Percentiles rank a stretch among this genome's conserved stretches.
phyloP scores from a whole-genome alignment of 2,888 invertebrate species.

The Pelosia muscerda region DNA sequence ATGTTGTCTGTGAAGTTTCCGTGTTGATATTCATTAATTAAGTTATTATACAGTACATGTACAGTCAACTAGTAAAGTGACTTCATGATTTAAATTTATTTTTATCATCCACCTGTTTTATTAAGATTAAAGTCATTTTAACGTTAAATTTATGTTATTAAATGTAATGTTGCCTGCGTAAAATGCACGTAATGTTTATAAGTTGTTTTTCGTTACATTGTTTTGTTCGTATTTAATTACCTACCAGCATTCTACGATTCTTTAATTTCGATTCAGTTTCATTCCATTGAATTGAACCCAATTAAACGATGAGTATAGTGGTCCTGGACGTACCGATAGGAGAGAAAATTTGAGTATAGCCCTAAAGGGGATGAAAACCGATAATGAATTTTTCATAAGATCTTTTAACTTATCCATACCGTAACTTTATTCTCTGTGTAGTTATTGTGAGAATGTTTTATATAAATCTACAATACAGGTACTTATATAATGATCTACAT shows the following conservation, averaged over 20 bases:
- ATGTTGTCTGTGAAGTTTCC: constrained; percentile 9
- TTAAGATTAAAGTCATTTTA: too few species aligned
- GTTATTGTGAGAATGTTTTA: too few species aligned
- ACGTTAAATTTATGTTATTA: neutral
- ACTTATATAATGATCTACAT: too few species aligned
- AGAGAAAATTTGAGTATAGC: neutral
- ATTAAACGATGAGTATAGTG: neutral
- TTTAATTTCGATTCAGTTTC: neutral
- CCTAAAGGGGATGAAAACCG: neutral
- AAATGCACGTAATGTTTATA: too few species aligned
- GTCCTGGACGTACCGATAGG: neutral
- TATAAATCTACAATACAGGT: too few species aligned
- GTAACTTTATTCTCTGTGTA: too few species aligned
- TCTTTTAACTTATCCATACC: too few species aligned
- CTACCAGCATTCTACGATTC: neutral
- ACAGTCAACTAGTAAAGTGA: neutral
- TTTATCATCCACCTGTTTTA: too few species aligned
- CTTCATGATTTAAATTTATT: too few species aligned
- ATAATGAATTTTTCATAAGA: neutral
- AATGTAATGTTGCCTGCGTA: neutral
- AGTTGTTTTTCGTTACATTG: too few species aligned
- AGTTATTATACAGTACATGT: neutral
- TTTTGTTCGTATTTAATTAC: too few species aligned
- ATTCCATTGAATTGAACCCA: neutral
- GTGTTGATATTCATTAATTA: neutral